phyloP scores from a whole-genome alignment of 2,888 invertebrate genomes.

The Drosophila lutescens region DNA sequence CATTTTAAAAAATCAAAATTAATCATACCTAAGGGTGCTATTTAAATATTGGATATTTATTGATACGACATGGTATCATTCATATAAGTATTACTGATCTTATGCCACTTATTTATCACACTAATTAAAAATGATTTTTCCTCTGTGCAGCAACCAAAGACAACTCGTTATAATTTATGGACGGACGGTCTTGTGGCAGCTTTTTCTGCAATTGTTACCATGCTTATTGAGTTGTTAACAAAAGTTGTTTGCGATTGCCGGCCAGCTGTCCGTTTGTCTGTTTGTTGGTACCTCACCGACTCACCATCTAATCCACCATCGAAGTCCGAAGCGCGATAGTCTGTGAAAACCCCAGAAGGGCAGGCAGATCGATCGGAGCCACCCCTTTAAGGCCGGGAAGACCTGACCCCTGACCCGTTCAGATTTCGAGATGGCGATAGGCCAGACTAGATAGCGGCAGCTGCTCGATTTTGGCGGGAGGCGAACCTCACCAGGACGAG shows the following conservation, averaged over 20 bases:
- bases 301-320: conserved; percentile 10
- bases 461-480: conserved; percentile 49
- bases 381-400: conserved; percentile 38
- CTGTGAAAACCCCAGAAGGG: conserved; percentile 66
- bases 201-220: conserved; percentile 49
- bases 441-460: conserved; percentile 69
- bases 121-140: not conserved
- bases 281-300: conserved; percentile 16
- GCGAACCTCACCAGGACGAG: conserved; percentile 42
- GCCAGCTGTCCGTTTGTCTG: conserved; percentile 37
- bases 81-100: not conserved
- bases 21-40: too few species aligned
- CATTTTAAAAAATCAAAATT: too few species aligned
- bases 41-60: too few species aligned
- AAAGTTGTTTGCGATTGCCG: conserved; percentile 20
- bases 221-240: conserved; percentile 62
- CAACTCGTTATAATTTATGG: conserved; percentile 66
- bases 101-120: not conserved
- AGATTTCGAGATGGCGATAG: conserved; percentile 48
- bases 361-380: conserved; percentile 58
- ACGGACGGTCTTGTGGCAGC: conserved; percentile 32
- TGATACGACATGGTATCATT: not conserved
- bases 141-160: not conserved
- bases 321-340: conserved; percentile 53
- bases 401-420: conserved; percentile 64